phyloP scores from a whole-genome alignment of 2,888 invertebrate species.

The Onchidella celtica region DNA sequence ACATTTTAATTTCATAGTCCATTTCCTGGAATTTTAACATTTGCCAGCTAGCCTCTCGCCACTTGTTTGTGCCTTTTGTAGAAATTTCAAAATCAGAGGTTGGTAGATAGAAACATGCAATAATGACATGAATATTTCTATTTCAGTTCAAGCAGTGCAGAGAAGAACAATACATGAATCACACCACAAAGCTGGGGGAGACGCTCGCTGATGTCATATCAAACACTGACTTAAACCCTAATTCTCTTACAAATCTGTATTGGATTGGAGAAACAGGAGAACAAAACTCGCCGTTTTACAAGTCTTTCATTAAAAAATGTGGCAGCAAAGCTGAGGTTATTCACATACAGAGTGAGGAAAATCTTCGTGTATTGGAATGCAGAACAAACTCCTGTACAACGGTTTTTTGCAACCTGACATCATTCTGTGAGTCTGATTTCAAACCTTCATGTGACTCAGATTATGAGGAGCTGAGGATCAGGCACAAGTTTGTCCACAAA shows the following conservation, averaged over 20 bases:
- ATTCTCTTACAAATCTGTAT: background rate
- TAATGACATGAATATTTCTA: no score
- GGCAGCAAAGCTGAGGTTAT: background rate
- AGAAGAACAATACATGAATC: background rate
- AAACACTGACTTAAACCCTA: background rate
- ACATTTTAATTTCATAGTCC: no score
- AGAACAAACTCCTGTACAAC: background rate
- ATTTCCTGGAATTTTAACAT: no score
- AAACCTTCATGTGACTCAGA: background rate
- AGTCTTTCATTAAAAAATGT: constrained; percentile 21
- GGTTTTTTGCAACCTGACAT: constrained; percentile 28
- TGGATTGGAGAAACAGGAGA: background rate
- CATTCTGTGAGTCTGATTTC: constrained; percentile 4
- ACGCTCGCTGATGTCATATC: background rate
- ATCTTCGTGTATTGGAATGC: background rate
- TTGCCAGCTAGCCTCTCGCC: no score
- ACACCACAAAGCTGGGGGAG: background rate
- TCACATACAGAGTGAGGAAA: background rate
- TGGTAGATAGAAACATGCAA: no score
- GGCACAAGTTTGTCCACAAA: background rate
- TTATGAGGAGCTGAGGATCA: constrained; percentile 21
- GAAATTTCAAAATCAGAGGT: no score
- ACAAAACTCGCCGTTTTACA: background rate
- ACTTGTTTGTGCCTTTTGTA: no score
- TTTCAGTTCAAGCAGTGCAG: constrained; percentile 15